Percentiles rank a stretch among this genome's conserved stretches.
These are phyloP conservation scores for Melanogrammus aeglefinus DNA, from an alignment of 2,797 vertebrate species.

Conservation along the genomic window DNA sequence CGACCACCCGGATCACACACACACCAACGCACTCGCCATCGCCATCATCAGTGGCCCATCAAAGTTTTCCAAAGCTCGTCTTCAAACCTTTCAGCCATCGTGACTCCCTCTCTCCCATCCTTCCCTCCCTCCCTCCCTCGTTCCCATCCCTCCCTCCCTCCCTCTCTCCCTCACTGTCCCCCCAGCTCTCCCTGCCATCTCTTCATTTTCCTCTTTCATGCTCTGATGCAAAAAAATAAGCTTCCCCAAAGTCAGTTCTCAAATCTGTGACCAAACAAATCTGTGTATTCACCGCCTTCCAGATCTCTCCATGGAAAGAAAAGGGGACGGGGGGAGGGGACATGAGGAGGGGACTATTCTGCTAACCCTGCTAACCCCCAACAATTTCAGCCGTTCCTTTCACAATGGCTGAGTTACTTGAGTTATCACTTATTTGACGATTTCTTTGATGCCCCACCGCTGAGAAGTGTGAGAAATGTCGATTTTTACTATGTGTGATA, in stretches of 20 bases:
- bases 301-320: neutral
- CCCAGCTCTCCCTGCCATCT: constrained; percentile 43
- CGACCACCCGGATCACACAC: constrained; percentile 59
- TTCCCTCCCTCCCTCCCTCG: neutral
- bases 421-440: constrained; percentile 32
- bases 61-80: constrained; percentile 48
- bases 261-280: constrained; percentile 2
- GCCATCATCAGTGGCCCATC: constrained; percentile 49
- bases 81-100: neutral
- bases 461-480: constrained; percentile 26
- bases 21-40: constrained; percentile 35
- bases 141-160: neutral
- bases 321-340: too few species aligned
- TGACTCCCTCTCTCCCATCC: constrained; percentile 1
- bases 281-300: neutral
- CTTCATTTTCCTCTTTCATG: constrained; percentile 38
- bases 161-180: constrained; percentile 8
- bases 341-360: neutral
- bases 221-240: constrained; percentile 48
- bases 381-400: neutral
- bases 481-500: constrained; percentile 20
- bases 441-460: constrained; percentile 36
- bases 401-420: constrained; percentile 25
- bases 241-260: constrained; percentile 28
- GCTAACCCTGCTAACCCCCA: neutral